These are phyloP conservation scores for Nephila pilipes DNA, from an alignment of 1,140 invertebrate species.

Conservation along the genomic window DNA sequence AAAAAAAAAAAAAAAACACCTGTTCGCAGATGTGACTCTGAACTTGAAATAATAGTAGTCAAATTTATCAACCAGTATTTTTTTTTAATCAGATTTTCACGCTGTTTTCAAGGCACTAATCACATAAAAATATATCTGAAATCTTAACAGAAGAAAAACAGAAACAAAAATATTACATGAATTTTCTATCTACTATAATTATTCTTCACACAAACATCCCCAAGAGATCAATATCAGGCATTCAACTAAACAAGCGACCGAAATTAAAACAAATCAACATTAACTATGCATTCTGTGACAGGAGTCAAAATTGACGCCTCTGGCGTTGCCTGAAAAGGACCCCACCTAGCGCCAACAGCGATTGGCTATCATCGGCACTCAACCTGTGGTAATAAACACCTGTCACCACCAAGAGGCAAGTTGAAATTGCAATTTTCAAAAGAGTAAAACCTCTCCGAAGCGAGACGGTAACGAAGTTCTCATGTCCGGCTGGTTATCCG, in stretches of 20 bases:
- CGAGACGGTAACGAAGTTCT: not conserved
- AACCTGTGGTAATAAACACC: conserved; percentile 31
- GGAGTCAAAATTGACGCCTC: conserved; percentile 10
- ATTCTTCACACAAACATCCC: not conserved
- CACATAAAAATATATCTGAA: too few species aligned
- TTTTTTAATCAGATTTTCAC: too few species aligned
- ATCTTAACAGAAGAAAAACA: not conserved
- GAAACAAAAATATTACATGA: not conserved
- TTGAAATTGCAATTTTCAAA: conserved; percentile 18
- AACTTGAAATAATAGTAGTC: too few species aligned
- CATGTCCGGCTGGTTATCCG: not conserved
- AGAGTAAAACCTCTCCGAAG: not conserved
- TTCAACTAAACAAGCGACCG: not conserved
- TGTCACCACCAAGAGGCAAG: conserved; percentile 7
- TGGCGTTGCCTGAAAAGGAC: not conserved
- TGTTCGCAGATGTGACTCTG: too few species aligned
- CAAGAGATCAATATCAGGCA: not conserved
- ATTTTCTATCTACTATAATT: not conserved
- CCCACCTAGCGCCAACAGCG: conserved; percentile 11
- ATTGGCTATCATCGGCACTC: not conserved
- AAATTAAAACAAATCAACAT: conserved; percentile 8
- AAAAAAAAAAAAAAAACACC: too few species aligned
- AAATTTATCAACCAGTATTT: too few species aligned
- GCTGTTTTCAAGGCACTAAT: too few species aligned
- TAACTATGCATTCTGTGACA: not conserved